Evolutionary conservation across 2,797 vertebrate species (phyloP).

Genomic region (Lycodopsis pacificus): DNA sequence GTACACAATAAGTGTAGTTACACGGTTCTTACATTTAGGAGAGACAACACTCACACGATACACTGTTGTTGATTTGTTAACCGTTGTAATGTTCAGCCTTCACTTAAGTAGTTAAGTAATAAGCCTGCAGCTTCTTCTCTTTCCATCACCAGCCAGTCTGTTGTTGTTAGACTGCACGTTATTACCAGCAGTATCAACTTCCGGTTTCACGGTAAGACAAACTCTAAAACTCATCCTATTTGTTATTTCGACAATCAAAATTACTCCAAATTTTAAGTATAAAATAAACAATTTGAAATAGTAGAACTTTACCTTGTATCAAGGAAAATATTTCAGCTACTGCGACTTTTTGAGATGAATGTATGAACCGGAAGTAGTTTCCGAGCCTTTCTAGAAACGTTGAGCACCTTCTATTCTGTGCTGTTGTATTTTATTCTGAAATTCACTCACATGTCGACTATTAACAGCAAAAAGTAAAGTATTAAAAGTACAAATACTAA

Average conservation of each 20-base stretch:
- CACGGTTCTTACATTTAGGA: not conserved
- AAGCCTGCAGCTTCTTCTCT: conserved; percentile 4
- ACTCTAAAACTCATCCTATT: not conserved
- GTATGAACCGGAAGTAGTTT: conserved; percentile 72
- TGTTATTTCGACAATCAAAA: rapidly evolving
- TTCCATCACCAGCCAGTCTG: conserved; percentile 15
- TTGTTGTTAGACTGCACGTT: conserved; percentile 42
- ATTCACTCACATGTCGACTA: not conserved
- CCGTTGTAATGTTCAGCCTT: not conserved
- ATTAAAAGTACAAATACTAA: not conserved
- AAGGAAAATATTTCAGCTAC: rapidly evolving
- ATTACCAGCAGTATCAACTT: conserved; percentile 48
- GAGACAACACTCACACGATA: not conserved
- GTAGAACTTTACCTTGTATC: rapidly evolving
- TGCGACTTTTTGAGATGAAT: not conserved
- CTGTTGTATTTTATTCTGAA: conserved; percentile 43
- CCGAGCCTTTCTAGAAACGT: conserved; percentile 6
- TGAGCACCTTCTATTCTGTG: conserved; percentile 9
- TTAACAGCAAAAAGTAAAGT: not conserved
- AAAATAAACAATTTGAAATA: rapidly evolving
- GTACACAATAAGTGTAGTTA: not conserved
- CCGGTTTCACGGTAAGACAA: conserved; percentile 41
- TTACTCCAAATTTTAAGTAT: rapidly evolving
- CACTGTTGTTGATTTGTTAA: not conserved
- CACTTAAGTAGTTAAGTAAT: not conserved